Evolutionary conservation across 2,797 vertebrate species (phyloP).

Genomic region (Schizothorax lantsangensis): DNA sequence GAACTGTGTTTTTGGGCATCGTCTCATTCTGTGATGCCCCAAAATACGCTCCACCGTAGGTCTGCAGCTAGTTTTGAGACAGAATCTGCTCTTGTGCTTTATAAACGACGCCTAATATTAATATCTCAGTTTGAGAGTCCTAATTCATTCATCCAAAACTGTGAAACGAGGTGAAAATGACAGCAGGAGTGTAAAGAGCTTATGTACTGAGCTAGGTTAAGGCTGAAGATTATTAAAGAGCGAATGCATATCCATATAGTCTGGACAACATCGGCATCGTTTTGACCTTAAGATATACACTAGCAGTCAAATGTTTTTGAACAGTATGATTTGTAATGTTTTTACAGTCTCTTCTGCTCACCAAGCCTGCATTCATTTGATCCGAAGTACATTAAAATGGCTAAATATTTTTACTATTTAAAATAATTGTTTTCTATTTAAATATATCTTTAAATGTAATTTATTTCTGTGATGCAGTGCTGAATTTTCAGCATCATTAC

Average conservation of each 20-base stretch:
- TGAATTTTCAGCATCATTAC: too few species aligned
- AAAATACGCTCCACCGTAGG: neutral
- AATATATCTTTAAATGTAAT: too few species aligned
- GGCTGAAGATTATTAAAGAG: neutral
- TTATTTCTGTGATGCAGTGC: too few species aligned
- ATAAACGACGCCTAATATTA: neutral
- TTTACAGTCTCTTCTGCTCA: too few species aligned
- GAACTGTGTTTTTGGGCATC: neutral
- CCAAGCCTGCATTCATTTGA: too few species aligned
- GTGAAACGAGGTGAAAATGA: neutral
- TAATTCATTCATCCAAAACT: neutral
- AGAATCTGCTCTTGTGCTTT: neutral
- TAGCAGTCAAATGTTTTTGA: too few species aligned
- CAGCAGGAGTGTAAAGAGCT: neutral
- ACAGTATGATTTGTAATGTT: too few species aligned
- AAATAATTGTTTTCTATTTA: too few species aligned
- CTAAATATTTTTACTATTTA: too few species aligned
- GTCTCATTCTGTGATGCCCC: too few species aligned
- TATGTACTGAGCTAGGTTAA: slow-evolving; percentile 12
- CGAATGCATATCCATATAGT: neutral
- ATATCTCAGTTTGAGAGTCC: neutral
- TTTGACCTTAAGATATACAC: neutral
- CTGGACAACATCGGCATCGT: neutral
- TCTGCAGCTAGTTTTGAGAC: neutral
- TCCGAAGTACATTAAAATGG: too few species aligned